Percentiles rank a stretch among this genome's conserved stretches.
Conservation (phyloP, 2,888 invertebrate genomes). For the Agrotis clavis region DNA sequence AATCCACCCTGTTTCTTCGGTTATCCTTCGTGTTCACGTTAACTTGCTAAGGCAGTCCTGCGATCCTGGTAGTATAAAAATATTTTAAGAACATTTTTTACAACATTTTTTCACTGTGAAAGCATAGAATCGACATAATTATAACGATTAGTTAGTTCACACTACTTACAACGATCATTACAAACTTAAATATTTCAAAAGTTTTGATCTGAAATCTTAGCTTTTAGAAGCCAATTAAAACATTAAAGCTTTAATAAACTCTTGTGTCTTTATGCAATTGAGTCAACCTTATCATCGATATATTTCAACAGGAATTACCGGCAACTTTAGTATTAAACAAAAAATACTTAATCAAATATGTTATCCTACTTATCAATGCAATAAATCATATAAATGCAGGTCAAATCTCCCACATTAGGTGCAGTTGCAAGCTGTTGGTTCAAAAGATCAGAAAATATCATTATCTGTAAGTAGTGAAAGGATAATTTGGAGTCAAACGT, state of each 20-base stretch:
- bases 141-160: no score
- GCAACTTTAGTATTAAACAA: background rate
- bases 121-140: no score
- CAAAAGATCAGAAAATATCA: slow-evolving; percentile 52
- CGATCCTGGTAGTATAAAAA: no score
- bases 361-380: background rate
- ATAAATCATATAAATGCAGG: slow-evolving; percentile 15
- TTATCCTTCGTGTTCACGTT: no score
- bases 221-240: background rate
- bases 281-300: background rate
- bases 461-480: slow-evolving; percentile 34
- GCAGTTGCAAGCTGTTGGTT: slow-evolving; percentile 17
- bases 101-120: no score
- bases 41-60: no score
- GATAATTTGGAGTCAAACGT: background rate
- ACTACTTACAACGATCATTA: no score
- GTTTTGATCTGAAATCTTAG: no score
- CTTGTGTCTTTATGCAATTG: background rate
- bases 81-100: no score
- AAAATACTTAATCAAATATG: slow-evolving; percentile 1
- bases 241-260: background rate
- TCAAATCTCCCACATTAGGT: slow-evolving; percentile 4
- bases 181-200: no score
- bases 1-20: no score
- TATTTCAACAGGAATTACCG: background rate